Evolutionary conservation across 2,888 invertebrate genomes (phyloP).

Genomic region (Heliconius ismenius): DNA sequence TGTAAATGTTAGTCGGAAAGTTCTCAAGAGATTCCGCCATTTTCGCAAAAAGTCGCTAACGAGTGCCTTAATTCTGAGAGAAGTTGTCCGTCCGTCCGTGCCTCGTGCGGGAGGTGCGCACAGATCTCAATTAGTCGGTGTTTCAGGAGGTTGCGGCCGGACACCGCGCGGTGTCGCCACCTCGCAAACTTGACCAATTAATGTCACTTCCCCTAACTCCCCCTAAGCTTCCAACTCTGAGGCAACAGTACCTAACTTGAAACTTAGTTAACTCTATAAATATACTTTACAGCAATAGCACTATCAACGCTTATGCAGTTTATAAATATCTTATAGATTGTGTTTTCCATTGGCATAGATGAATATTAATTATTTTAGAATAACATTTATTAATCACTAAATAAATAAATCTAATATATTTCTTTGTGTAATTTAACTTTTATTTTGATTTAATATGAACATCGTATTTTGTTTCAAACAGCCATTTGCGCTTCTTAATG

Average conservation of each 20-base stretch:
- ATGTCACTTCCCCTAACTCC: slow-evolving; percentile 32
- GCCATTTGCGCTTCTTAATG: slow-evolving; percentile 36
- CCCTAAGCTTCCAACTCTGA: slow-evolving; percentile 27
- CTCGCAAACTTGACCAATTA: slow-evolving; percentile 63
- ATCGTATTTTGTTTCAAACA: slow-evolving; percentile 23
- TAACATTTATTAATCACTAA: too few species aligned
- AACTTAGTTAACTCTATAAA: slow-evolving; percentile 20
- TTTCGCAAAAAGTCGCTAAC: slow-evolving; percentile 64
- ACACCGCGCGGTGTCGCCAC: slow-evolving; percentile 49
- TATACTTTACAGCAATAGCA: slow-evolving; percentile 19
- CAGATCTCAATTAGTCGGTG: slow-evolving; percentile 64
- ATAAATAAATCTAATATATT: not conserved
- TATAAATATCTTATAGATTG: not conserved
- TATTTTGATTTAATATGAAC: slow-evolving; percentile 21
- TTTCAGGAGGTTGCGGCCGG: slow-evolving; percentile 49
- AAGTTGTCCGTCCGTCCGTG: slow-evolving; percentile 56
- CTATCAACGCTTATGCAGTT: not conserved
- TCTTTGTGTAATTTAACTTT: slow-evolving; percentile 16
- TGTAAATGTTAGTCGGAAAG: slow-evolving; percentile 64
- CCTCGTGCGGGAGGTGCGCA: slow-evolving; percentile 48
- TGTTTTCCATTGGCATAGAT: not conserved
- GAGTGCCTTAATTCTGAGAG: slow-evolving; percentile 70
- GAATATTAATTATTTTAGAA: not conserved
- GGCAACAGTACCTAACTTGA: slow-evolving; percentile 25
- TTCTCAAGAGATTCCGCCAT: slow-evolving; percentile 49